A percentile compares a stretch with the other conserved stretches of the same genome.
Conservation (phyloP, 2,797 vertebrate genomes). For the Falco berigora region DNA sequence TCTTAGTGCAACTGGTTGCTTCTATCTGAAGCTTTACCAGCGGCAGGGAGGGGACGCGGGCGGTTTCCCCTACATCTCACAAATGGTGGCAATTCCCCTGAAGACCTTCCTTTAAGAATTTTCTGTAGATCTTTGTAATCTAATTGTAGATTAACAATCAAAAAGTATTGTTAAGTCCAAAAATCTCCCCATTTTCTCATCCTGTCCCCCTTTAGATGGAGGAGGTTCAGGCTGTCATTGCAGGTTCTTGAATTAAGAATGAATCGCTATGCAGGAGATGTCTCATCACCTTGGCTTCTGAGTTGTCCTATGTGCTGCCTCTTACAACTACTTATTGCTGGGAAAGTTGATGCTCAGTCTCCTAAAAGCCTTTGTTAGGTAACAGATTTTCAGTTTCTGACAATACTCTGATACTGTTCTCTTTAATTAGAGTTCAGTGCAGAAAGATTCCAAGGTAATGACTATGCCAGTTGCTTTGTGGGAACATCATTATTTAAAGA, state of each 20-base stretch:
- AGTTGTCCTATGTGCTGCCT: not conserved
- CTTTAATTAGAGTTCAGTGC: not conserved
- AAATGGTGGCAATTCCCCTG: not conserved
- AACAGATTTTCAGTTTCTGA: not conserved
- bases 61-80: not conserved
- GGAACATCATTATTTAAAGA: constrained; percentile 8
- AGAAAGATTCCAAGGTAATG: constrained; percentile 6
- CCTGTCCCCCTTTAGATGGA: not conserved
- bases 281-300: not conserved
- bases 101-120: not conserved
- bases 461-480: not conserved
- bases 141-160: not conserved
- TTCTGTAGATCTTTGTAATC: not conserved
- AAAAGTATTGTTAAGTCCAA: not conserved
- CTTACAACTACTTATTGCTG: not conserved
- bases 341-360: not conserved
- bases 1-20: not conserved
- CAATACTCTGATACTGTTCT: not conserved
- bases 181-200: not conserved
- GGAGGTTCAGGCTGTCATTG: not conserved
- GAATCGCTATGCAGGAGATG: not conserved
- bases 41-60: no score
- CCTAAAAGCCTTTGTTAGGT: not conserved
- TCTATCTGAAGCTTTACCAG: not conserved
- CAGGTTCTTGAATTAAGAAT: not conserved